Percentiles rank a stretch among this genome's conserved stretches.
These are phyloP conservation scores for Centruroides sculpturatus DNA, from an alignment of 1,140 invertebrate species.

Conservation along the genomic window DNA sequence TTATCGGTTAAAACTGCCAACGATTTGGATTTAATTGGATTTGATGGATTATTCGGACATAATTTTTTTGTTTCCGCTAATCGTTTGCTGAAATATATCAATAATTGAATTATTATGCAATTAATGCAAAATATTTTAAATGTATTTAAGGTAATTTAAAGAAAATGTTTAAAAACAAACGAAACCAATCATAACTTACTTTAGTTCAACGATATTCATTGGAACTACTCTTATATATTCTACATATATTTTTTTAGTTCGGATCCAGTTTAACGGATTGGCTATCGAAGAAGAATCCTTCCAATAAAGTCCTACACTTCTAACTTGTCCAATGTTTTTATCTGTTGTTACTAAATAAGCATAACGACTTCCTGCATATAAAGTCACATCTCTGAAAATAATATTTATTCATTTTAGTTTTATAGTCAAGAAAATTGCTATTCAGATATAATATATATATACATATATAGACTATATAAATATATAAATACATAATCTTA, in stretches of 20 bases:
- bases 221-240: conserved; percentile 12
- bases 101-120: too few relatives aligned
- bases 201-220: conserved; percentile 9
- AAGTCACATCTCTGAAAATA: not conserved
- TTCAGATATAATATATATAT: too few relatives aligned
- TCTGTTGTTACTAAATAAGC: conserved; percentile 11
- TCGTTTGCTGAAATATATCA: too few relatives aligned
- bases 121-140: too few relatives aligned
- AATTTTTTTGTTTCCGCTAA: too few relatives aligned
- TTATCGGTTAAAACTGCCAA: too few relatives aligned
- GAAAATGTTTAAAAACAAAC: too few relatives aligned
- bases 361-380: conserved; percentile 11
- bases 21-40: too few relatives aligned
- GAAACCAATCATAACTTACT: conserved; percentile 1
- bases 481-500: too few relatives aligned
- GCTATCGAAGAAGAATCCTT: conserved; percentile 2
- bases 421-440: not conserved
- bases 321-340: conserved; percentile 10
- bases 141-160: too few relatives aligned
- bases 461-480: too few relatives aligned
- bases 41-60: too few relatives aligned
- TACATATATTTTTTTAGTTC: conserved; percentile 6
- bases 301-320: conserved; percentile 8
- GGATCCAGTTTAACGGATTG: not conserved
- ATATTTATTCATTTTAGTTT: not conserved